These are phyloP conservation scores for Ptiloglossa arizonensis DNA, from an alignment of 1,140 invertebrate species.

Conservation along the genomic window DNA sequence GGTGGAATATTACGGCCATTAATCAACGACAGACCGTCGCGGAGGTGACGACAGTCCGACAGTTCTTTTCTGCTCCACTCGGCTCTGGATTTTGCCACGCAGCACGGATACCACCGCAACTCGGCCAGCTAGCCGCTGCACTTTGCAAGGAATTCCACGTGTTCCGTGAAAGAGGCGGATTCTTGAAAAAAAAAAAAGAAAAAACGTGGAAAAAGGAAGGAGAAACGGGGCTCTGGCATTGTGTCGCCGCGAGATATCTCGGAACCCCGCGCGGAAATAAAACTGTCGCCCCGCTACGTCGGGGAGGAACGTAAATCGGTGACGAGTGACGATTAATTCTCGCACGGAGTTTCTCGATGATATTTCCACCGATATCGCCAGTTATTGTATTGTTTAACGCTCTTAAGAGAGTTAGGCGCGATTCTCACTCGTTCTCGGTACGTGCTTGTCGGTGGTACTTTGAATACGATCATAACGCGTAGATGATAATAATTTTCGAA, in stretches of 20 bases:
- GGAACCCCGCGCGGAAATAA: slow-evolving; percentile 49
- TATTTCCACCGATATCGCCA: neutral
- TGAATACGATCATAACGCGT: too few species aligned
- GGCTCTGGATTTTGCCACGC: slow-evolving; percentile 60
- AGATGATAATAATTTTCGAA: too few species aligned
- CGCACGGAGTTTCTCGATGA: neutral
- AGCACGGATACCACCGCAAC: slow-evolving; percentile 33
- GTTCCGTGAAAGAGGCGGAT: slow-evolving; percentile 60
- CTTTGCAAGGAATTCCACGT: slow-evolving; percentile 63
- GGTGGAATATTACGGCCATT: slow-evolving; percentile 68
- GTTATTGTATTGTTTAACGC: too few species aligned
- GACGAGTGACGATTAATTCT: slow-evolving; percentile 40
- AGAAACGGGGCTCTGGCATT: slow-evolving; percentile 53
- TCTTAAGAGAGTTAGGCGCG: too few species aligned
- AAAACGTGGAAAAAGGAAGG: slow-evolving; percentile 26
- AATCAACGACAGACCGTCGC: slow-evolving; percentile 66
- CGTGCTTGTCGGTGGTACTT: too few species aligned
- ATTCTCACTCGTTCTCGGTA: too few species aligned
- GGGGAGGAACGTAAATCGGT: slow-evolving; percentile 8
- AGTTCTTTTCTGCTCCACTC: slow-evolving; percentile 63
- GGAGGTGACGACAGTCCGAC: slow-evolving; percentile 68
- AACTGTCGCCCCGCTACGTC: slow-evolving; percentile 46
- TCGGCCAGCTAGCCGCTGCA: slow-evolving; percentile 41
- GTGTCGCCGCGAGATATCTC: slow-evolving; percentile 49
- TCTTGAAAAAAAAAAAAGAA: slow-evolving; percentile 24